Conservation (phyloP, 2,888 invertebrate genomes). For the Noctua pronuba region DNA sequence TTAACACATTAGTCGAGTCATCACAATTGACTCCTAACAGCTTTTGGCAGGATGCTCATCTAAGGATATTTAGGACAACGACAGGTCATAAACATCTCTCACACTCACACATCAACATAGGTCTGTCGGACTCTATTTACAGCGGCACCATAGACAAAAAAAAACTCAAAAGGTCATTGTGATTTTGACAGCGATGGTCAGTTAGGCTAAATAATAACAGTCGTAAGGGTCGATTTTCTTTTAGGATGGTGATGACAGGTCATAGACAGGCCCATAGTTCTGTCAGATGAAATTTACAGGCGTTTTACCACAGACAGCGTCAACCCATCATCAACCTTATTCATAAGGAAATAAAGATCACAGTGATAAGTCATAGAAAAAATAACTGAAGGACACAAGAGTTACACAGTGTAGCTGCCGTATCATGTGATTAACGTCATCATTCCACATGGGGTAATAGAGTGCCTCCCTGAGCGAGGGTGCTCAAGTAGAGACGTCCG, state of each 20-base stretch:
- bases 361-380: background rate
- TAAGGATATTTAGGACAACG: conserved; percentile 26
- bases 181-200: background rate
- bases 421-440: background rate
- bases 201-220: too few relatives aligned
- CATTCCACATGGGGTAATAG: background rate
- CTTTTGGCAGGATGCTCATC: conserved; percentile 47
- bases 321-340: too few relatives aligned
- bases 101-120: too few relatives aligned
- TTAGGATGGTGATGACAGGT: too few relatives aligned
- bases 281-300: too few relatives aligned
- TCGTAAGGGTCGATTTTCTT: too few relatives aligned
- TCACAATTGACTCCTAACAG: conserved; percentile 39
- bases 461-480: background rate
- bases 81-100: conserved; percentile 13
- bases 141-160: background rate
- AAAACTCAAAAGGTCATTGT: too few relatives aligned
- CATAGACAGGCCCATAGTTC: too few relatives aligned
- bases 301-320: too few relatives aligned
- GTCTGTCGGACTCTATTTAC: background rate
- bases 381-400: background rate
- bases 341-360: too few relatives aligned
- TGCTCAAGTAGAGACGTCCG: background rate
- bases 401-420: background rate
- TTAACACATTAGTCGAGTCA: conserved; percentile 50